Percentiles rank a stretch among this genome's conserved stretches.
phyloP scores from a whole-genome alignment of 1,140 invertebrate genomes.

The Andricus grossulariae region DNA sequence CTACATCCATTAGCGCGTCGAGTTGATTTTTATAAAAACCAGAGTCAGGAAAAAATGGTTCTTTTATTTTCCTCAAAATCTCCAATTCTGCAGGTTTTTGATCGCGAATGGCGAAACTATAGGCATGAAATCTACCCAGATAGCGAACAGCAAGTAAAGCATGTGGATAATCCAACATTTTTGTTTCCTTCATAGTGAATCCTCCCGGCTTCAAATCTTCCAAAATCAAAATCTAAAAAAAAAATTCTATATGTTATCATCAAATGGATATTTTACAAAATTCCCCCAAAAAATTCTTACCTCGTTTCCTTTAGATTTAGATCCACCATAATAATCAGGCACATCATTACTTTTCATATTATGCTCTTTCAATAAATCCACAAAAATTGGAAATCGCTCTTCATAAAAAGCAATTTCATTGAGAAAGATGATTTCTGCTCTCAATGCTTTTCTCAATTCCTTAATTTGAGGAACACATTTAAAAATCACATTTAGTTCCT shows the following conservation, averaged over 20 bases:
- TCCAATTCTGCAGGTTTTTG: conserved; percentile 56
- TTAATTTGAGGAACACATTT: conserved; percentile 40
- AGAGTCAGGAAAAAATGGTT: conserved; percentile 41
- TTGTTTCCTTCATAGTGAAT: conserved; percentile 59
- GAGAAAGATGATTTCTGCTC: conserved; percentile 41
- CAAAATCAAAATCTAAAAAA: conserved; percentile 62
- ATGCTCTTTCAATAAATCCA: conserved; percentile 27
- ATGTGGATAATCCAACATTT: conserved; percentile 66
- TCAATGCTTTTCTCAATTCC: too few relatives aligned
- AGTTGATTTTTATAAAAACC: neutral
- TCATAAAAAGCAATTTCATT: conserved; percentile 51
- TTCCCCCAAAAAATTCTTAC: conserved; percentile 38
- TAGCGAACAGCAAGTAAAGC: conserved; percentile 58
- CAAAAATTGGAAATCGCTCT: conserved; percentile 42
- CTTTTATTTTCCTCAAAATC: conserved; percentile 44
- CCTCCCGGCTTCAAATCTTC: conserved; percentile 68
- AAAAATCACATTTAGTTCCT: conserved; percentile 44
- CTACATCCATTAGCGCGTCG: conserved; percentile 15
- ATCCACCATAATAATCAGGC: conserved; percentile 39
- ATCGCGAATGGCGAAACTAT: conserved; percentile 63
- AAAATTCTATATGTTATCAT: neutral
- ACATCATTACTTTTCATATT: conserved; percentile 13
- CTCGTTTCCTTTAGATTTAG: conserved; percentile 39
- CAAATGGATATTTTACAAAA: neutral
- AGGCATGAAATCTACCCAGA: conserved; percentile 70